Evolutionary conservation across 2,888 invertebrate genomes (phyloP).

Genomic region (Drosophila conformis): DNA sequence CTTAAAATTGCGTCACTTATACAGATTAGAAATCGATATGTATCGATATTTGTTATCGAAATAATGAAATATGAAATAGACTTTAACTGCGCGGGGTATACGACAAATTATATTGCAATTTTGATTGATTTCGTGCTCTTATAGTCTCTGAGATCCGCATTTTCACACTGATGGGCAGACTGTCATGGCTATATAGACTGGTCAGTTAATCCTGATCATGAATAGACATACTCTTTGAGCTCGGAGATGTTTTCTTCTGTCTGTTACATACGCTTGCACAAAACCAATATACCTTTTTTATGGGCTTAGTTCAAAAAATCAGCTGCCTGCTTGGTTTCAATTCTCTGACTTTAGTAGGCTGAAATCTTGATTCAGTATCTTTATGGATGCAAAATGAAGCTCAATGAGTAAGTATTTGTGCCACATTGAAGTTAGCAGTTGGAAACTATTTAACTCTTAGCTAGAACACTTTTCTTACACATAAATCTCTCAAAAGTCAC

Average conservation of each 20-base stretch:
- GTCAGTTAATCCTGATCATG: background rate
- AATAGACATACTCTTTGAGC: background rate
- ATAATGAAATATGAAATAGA: too few relatives aligned
- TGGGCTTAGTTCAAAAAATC: background rate
- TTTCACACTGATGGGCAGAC: background rate
- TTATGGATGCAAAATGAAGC: background rate
- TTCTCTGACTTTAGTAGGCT: background rate
- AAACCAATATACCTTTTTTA: background rate
- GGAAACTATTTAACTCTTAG: background rate
- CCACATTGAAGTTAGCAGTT: background rate
- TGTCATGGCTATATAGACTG: rapidly evolving
- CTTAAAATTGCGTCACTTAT: too few relatives aligned
- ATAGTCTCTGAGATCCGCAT: background rate
- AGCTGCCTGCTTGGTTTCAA: background rate
- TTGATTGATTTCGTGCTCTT: too few relatives aligned
- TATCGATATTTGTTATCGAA: background rate
- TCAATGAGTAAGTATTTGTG: background rate
- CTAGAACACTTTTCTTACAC: background rate
- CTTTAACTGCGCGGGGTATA: background rate
- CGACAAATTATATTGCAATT: background rate
- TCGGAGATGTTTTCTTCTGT: background rate
- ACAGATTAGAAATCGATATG: background rate
- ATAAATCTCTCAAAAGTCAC: background rate
- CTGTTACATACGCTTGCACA: background rate
- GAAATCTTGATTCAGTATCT: background rate